These are phyloP conservation scores for Taenioides sp. DNA, from an alignment of 2,797 vertebrate genomes.

Conservation along the genomic window DNA sequence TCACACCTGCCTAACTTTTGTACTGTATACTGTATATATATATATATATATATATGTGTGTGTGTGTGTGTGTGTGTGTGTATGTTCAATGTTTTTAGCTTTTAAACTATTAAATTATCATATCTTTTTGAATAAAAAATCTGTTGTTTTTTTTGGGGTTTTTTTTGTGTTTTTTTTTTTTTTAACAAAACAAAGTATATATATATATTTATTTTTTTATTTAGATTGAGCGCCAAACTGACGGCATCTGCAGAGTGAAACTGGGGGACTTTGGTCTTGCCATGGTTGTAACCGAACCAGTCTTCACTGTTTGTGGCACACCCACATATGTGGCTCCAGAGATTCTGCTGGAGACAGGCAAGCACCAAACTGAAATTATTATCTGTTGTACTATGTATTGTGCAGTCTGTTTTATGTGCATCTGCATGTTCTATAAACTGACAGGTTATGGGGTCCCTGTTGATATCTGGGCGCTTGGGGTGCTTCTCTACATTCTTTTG, in stretches of 20 bases:
- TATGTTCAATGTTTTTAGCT: neutral
- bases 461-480: constrained; percentile 95
- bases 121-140: no score
- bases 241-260: constrained; percentile 87
- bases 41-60: no score
- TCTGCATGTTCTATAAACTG: constrained; percentile 19
- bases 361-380: constrained; percentile 18
- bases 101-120: neutral
- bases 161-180: no score
- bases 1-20: no score
- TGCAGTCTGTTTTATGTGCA: neutral
- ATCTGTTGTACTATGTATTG: neutral
- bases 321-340: constrained; percentile 98
- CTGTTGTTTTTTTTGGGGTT: no score
- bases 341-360: constrained; percentile 95
- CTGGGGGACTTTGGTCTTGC: constrained; percentile 96
- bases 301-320: constrained; percentile 96
- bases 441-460: constrained; percentile 93
- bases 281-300: constrained; percentile 90
- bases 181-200: neutral
- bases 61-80: no score
- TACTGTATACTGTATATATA: no score
- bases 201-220: constrained; percentile 1
- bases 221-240: constrained; percentile 85
- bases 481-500: constrained; percentile 93